Evolutionary conservation across 2,113 vertebrate genomes (phyloP).

Genomic region (Xiphorhynchus elegans): DNA sequence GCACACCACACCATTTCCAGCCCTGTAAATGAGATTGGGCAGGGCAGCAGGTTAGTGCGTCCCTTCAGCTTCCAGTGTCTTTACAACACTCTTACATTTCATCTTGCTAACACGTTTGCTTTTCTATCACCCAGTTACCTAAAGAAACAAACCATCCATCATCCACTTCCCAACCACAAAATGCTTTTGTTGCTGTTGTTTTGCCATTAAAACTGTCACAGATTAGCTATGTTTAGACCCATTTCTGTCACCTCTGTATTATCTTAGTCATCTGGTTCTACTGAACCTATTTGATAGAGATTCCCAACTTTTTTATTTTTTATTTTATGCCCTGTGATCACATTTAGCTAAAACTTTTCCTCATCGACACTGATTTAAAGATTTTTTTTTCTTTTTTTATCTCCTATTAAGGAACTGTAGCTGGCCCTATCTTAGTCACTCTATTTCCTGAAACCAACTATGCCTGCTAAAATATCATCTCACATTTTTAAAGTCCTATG

Average conservation of each 20-base stretch:
- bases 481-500: neutral
- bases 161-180: neutral
- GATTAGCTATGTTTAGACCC: neutral
- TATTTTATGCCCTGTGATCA: neutral
- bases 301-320: neutral
- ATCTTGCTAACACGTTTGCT: neutral
- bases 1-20: neutral
- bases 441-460: neutral
- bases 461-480: neutral
- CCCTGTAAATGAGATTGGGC: fast-evolving
- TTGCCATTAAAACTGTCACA: neutral
- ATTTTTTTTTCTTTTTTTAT: neutral
- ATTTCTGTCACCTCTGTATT: neutral
- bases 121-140: neutral
- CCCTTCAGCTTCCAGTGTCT: neutral
- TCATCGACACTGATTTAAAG: neutral
- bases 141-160: neutral
- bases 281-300: neutral
- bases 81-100: neutral
- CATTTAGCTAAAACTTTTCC: neutral
- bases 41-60: neutral
- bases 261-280: neutral
- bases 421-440: neutral
- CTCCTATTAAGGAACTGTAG: neutral
- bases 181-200: neutral